Conservation (phyloP, 2,113 vertebrate species). For the Chamaetylas fuelleborni region DNA sequence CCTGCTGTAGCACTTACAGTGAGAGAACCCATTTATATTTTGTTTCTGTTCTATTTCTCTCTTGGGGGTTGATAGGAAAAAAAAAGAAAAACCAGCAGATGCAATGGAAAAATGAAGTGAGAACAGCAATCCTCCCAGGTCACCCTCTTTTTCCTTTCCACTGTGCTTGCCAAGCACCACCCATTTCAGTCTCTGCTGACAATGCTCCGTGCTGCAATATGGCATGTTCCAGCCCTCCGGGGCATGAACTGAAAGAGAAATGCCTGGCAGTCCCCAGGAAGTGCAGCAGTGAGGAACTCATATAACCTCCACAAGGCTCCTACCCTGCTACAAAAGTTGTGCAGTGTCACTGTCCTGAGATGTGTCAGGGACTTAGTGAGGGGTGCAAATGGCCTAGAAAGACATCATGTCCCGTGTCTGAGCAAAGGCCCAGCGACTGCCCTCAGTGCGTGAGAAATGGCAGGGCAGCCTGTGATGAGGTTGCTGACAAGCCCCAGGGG, state of each 20-base stretch:
- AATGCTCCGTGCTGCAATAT: neutral
- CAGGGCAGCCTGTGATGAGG: neutral
- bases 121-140: slow-evolving; percentile 45
- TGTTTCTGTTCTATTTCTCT: neutral
- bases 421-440: rapidly evolving
- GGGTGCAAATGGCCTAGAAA: neutral
- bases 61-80: neutral
- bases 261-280: neutral
- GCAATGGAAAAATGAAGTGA: slow-evolving; percentile 69
- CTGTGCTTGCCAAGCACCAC: slow-evolving; percentile 50
- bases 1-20: neutral
- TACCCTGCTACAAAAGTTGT: neutral
- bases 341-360: neutral
- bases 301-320: neutral
- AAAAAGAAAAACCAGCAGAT: neutral
- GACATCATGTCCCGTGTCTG: neutral
- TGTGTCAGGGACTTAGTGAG: neutral
- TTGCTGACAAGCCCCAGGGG: neutral
- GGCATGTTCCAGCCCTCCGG: neutral
- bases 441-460: neutral
- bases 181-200: neutral
- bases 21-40: neutral
- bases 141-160: slow-evolving; percentile 62
- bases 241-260: neutral
- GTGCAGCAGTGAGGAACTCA: neutral